Conservation (phyloP, 2,113 vertebrate genomes). For the Trochalopteron elliotii region DNA sequence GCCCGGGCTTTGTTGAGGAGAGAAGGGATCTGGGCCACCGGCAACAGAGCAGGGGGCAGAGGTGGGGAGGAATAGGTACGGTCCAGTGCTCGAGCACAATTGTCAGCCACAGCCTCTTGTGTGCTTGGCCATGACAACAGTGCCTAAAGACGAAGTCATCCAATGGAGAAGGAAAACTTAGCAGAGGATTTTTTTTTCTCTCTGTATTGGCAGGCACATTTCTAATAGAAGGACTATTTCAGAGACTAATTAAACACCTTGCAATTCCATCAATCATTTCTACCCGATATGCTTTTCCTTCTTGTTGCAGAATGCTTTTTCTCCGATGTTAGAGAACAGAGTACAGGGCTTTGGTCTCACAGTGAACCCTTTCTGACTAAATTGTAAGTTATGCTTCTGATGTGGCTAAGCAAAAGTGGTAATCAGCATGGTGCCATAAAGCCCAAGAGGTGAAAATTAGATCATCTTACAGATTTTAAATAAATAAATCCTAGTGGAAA, state of each 20-base stretch:
- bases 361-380: neutral
- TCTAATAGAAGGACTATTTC: neutral
- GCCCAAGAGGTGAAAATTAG: neutral
- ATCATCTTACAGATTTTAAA: neutral
- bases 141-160: neutral
- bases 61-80: neutral
- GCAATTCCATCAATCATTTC: neutral
- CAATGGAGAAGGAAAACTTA: neutral
- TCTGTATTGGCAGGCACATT: neutral
- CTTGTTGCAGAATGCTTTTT: neutral
- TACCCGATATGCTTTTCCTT: neutral
- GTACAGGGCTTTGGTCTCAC: neutral
- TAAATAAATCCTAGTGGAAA: neutral
- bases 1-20: neutral
- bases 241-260: neutral
- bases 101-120: neutral
- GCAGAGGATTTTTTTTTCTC: neutral
- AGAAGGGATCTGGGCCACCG: neutral
- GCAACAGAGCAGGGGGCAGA: accelerated
- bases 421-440: neutral
- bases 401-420: neutral
- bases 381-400: neutral
- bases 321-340: neutral
- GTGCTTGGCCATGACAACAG: neutral
- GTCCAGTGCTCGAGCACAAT: neutral